Percentiles rank a stretch among this genome's conserved stretches.
Evolutionary conservation across 1,140 invertebrate species (phyloP).

Genomic region (Dinoponera quadriceps): DNA sequence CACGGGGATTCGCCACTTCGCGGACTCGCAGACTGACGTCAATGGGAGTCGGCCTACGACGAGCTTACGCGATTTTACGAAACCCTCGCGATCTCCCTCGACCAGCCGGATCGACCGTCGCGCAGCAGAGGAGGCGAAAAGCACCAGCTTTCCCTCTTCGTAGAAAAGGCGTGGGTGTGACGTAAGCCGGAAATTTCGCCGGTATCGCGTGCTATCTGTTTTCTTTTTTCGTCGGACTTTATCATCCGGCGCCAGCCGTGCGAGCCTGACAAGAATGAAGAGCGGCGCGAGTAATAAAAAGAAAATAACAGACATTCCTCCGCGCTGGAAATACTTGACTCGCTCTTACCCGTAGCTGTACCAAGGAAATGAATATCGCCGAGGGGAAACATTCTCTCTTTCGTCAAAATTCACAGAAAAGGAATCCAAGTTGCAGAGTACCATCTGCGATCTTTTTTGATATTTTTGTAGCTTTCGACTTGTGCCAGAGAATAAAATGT

Average conservation of each 20-base stretch:
- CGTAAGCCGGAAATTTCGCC: conserved; percentile 38
- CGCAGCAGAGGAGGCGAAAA: background rate
- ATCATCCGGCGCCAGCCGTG: background rate
- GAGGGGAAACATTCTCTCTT: background rate
- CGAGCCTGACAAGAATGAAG: background rate
- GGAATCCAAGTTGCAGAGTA: background rate
- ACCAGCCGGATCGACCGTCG: background rate
- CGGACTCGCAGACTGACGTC: conserved; percentile 70
- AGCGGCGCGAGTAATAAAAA: background rate
- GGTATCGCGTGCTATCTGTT: conserved; percentile 37
- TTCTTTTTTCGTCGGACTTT: conserved; percentile 15
- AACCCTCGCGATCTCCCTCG: conserved; percentile 37
- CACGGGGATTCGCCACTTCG: conserved; percentile 66
- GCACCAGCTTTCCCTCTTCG: background rate
- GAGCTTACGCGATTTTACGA: conserved; percentile 63
- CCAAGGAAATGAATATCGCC: background rate
- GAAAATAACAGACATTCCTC: background rate
- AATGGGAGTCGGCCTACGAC: conserved; percentile 65
- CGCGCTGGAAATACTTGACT: background rate
- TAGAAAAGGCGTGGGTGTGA: conserved; percentile 16
- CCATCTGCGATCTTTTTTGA: background rate
- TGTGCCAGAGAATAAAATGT: background rate
- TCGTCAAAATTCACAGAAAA: background rate
- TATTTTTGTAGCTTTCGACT: background rate
- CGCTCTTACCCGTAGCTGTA: background rate